phyloP scores from a whole-genome alignment of 2,113 vertebrate species.

The Thalassarche chlororhynchos region DNA sequence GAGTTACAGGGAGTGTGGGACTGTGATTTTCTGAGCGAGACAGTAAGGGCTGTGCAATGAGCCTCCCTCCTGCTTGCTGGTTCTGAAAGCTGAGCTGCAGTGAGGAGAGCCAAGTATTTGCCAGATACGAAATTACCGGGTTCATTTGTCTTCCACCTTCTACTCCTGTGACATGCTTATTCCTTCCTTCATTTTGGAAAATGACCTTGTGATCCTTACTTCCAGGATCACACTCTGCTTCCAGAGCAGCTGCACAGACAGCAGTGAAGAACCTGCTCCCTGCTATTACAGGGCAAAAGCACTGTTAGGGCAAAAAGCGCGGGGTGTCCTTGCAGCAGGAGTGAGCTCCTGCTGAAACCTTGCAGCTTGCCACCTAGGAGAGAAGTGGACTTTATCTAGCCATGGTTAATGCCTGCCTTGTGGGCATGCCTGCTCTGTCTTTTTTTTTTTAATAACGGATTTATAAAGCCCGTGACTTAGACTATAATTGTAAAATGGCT shows the following conservation, averaged over 20 bases:
- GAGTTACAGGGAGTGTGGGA: not conserved
- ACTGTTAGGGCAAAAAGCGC: not conserved
- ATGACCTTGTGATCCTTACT: constrained; percentile 24
- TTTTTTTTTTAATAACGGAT: not conserved
- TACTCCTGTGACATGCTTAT: constrained; percentile 43
- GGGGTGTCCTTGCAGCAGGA: not conserved
- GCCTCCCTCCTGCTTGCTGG: not conserved
- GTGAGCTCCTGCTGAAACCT: not conserved
- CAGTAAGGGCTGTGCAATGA: not conserved
- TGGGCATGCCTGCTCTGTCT: not conserved
- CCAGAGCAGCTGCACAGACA: constrained; percentile 28
- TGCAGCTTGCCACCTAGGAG: not conserved
- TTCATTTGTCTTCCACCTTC: constrained; percentile 49
- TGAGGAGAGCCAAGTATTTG: not conserved
- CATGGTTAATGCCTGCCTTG: not conserved
- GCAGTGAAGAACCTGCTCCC: constrained; percentile 9
- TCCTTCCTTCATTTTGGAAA: constrained; percentile 43
- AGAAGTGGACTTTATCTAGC: not conserved
- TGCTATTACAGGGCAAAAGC: not conserved
- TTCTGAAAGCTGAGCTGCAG: not conserved
- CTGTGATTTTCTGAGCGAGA: not conserved
- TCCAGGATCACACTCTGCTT: constrained; percentile 18
- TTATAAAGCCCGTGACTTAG: not conserved
- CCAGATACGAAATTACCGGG: not conserved
- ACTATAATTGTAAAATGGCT: constrained; percentile 36